Conservation (phyloP, 2,113 vertebrate species). For the Lophura nycthemera region DNA sequence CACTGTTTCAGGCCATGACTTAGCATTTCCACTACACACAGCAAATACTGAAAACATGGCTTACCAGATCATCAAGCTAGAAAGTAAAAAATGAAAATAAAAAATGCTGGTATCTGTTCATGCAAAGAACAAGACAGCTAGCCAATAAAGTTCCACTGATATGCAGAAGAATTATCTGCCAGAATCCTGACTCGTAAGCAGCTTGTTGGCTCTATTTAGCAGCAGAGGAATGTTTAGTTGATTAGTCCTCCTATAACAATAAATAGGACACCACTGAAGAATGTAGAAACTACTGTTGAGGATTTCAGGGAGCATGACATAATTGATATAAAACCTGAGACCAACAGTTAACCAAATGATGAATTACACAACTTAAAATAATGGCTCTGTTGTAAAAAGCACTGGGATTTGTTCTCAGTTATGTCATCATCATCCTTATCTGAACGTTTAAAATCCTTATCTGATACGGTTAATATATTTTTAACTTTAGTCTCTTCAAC, state of each 20-base stretch:
- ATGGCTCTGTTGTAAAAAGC: neutral
- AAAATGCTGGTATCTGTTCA: neutral
- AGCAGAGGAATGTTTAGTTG: conserved; percentile 51
- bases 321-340: neutral
- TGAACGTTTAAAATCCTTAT: neutral
- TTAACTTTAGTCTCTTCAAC: neutral
- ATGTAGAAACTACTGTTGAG: conserved; percentile 9
- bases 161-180: conserved; percentile 43
- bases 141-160: conserved; percentile 35
- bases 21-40: neutral
- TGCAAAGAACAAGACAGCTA: conserved; percentile 12
- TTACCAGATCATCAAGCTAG: conserved; percentile 23
- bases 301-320: neutral
- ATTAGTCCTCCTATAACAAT: conserved; percentile 58
- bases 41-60: neutral
- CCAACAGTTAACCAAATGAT: neutral
- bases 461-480: neutral
- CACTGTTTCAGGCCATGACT: no score
- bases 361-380: neutral
- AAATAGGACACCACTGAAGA: conserved; percentile 23
- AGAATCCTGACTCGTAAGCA: conserved; percentile 62
- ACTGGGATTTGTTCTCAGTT: neutral
- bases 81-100: neutral
- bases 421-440: neutral
- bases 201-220: conserved; percentile 56